Base-by-base conservation (phyloP, 2,797 vertebrate genomes). In the Cossypha caffra region DNA sequence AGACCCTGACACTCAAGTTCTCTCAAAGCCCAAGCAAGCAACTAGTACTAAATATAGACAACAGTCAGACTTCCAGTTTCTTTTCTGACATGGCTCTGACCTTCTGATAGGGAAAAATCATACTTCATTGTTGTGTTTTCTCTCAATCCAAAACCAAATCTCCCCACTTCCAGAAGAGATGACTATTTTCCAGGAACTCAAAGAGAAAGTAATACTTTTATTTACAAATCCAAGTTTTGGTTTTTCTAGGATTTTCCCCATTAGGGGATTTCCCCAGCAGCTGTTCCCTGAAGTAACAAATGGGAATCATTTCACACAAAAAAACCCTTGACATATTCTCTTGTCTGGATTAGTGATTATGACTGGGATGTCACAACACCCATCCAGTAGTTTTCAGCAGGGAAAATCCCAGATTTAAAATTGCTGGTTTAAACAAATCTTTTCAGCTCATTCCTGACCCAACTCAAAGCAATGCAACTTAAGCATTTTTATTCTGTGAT, bases 351-450 rank as follows among this genome's bases (percentile, higher is more conserved):
- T 45, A 86, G 58, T 23, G 14, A 59, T 59, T 59, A 72, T 52
- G 47, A 6, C 8, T 45, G 15, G 29, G 57, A 86, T 91, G 87
- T 95, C 57, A 67, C 93, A 92, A 95, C 45, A 93, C 7, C 28
- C 57, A 87, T 74, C 8, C 64, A 72, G 61, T 47, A 45, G 9
- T 64, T 91, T 43, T 75, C 35, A 79, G 31, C 43, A 90, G 75
- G 93, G 91, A 93, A 97, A 95, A 77, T 1, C 67, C 90, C 88
- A 82, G 38, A 82, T 82, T 91, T 87, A 24, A 90, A 95, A 43
- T 2, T 71, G 63, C 35, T 84, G n/a, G 13, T 33, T 93, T 76
- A 84, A 89, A 59, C 51, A 80, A 73, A 31, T 15, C 13, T 83
- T 90, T 83, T 55, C 38, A 83, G 51, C 35, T 72, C n/a, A 33